Evolutionary conservation across 2,888 invertebrate genomes (phyloP).

Genomic region (Tetropium fuscum): DNA sequence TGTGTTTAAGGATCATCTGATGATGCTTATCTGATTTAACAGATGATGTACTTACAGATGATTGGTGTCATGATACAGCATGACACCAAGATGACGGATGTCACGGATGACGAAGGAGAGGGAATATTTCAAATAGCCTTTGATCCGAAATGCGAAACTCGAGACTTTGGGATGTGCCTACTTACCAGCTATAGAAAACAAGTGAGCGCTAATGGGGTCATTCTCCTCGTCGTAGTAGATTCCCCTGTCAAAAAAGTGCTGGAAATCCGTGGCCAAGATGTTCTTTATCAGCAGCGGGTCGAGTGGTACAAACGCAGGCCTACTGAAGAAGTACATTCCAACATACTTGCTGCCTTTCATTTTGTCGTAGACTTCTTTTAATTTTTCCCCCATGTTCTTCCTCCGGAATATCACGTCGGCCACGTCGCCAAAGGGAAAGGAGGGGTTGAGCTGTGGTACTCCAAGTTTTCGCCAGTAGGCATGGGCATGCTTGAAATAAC

Average conservation of each 20-base stretch:
- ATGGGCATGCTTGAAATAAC: slow-evolving; percentile 66
- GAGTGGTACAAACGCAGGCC: slow-evolving; percentile 72
- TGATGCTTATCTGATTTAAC: too few relatives aligned
- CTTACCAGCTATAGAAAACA: slow-evolving; percentile 68
- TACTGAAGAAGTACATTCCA: slow-evolving; percentile 74
- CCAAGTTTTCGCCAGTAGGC: slow-evolving; percentile 72
- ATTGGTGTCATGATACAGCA: too few relatives aligned
- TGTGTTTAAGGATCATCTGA: neutral
- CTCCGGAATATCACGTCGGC: slow-evolving; percentile 69
- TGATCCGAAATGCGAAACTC: too few relatives aligned
- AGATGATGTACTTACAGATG: too few relatives aligned
- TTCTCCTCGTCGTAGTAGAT: slow-evolving; percentile 71
- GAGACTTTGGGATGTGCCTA: too few relatives aligned
- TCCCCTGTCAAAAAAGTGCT: slow-evolving; percentile 75
- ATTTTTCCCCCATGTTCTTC: slow-evolving; percentile 72
- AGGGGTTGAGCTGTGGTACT: slow-evolving; percentile 69
- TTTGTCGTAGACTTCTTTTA: slow-evolving; percentile 71
- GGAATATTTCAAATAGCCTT: too few relatives aligned
- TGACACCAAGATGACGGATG: too few relatives aligned
- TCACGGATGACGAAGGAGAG: too few relatives aligned
- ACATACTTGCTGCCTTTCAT: slow-evolving; percentile 65
- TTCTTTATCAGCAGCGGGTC: slow-evolving; percentile 73
- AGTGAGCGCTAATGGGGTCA: slow-evolving; percentile 72
- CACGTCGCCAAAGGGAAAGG: slow-evolving; percentile 75
- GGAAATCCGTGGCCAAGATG: slow-evolving; percentile 71